phyloP scores from a whole-genome alignment of 2,113 vertebrate genomes.

The Ceuthmochares aereus region DNA sequence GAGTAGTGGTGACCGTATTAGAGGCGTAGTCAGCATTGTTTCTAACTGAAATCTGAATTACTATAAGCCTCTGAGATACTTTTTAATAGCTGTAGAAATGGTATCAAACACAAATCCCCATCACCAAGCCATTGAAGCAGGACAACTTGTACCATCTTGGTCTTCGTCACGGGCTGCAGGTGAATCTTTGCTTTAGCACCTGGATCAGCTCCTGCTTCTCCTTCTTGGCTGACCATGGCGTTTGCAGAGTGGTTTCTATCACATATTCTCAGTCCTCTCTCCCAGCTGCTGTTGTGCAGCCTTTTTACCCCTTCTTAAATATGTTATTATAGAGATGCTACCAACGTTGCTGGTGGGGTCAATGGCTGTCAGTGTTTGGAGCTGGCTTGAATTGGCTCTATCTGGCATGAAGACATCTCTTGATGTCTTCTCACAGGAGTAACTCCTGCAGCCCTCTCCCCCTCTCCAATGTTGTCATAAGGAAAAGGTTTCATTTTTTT shows the following conservation, averaged over 20 bases:
- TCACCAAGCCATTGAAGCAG: not conserved
- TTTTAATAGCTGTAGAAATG: not conserved
- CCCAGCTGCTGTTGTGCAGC: not conserved
- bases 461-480: not conserved
- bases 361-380: not conserved
- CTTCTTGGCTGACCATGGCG: not conserved
- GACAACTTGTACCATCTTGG: not conserved
- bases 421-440: not conserved
- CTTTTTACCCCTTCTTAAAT: not conserved
- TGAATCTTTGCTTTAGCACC: accelerated
- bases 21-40: not conserved
- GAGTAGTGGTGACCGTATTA: accelerated
- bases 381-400: not conserved
- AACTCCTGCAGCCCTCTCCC: accelerated
- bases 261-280: not conserved
- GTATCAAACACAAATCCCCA: not conserved
- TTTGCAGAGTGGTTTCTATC: not conserved
- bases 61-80: not conserved
- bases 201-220: not conserved
- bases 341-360: accelerated
- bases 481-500: not conserved
- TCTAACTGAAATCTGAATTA: not conserved
- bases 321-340: not conserved
- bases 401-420: accelerated
- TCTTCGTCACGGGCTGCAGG: accelerated